Percentiles rank a stretch among this genome's conserved stretches.
Evolutionary conservation across 92 coral and sea anemone species (phyloP).

Genomic region (Porites divaricata): DNA sequence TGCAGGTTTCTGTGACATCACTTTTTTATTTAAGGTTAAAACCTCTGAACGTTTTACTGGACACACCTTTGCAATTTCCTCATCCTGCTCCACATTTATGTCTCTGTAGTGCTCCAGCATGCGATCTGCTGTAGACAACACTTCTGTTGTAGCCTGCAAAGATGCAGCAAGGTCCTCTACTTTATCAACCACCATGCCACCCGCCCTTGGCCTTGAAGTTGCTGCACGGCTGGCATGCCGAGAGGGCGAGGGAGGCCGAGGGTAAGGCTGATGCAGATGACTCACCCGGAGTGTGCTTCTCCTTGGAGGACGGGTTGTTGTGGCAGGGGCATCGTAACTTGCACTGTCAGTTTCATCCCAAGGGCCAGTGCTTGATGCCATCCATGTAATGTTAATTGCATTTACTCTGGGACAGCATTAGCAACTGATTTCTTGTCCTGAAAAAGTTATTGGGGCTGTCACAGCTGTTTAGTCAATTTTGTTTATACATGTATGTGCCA

Average conservation of each 20-base stretch:
- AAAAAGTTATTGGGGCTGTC: no score
- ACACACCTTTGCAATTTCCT: slow-evolving; percentile 90
- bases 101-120: slow-evolving; percentile 98
- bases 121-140: slow-evolving; percentile 98
- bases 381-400: slow-evolving; percentile 49
- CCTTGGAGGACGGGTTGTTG: slow-evolving; percentile 71
- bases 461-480: no score
- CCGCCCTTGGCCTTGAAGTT: slow-evolving; percentile 34
- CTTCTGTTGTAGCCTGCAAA: slow-evolving; percentile 96
- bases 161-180: slow-evolving; percentile 97
- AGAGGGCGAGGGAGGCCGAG: slow-evolving; percentile 60
- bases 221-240: slow-evolving; percentile 54
- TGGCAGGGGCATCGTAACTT: slow-evolving; percentile 62
- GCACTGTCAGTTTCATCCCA: slow-evolving; percentile 92
- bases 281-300: slow-evolving; percentile 89
- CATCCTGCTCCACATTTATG: slow-evolving; percentile 98
- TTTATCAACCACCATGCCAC: slow-evolving; percentile 79
- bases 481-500: no score
- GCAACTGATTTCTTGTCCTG: neutral
- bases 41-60: neutral
- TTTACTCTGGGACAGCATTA: neutral
- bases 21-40: no score
- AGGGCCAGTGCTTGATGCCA: slow-evolving; percentile 89
- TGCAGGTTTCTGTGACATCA: no score
- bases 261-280: slow-evolving; percentile 66